Base-by-base conservation (phyloP, 2,113 vertebrate species). In the Alligator mississippiensis region DNA sequence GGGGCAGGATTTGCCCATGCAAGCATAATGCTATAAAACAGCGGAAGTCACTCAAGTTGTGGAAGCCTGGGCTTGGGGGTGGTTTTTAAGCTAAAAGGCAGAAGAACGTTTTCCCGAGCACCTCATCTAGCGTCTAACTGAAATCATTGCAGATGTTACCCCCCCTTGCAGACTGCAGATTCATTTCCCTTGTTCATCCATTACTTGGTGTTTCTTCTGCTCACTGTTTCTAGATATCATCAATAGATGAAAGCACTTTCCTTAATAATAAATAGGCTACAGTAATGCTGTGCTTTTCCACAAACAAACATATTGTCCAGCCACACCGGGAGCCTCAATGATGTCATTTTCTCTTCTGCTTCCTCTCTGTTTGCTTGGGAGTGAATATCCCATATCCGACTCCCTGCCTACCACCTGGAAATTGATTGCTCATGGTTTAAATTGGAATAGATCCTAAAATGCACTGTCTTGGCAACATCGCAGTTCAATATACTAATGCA, bases 151-250 rank as follows among this genome's bases (percentile, higher is more conserved):
- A 18, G 2, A 59, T 89, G 80, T 92, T 74, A 80, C 77, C 89
- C 47, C 47, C 47, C 47, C 47, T 47, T 47, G 47, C 47, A 47
- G 47, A 47, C 9, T 47, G 47, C 47, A 47, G 47, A 47, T 47
- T 47, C 47, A 47, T 70, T 94, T 90, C 87, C 76, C 93, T 95
- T 85, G 82, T 92, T 90, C 82, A 93, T 82, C 85, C 74, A 8
- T 95, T 89, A 95, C 75, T 94, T 91, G 8, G 4, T 85, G 72
- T 85, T 91, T 90, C 47, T 47, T 47, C 96, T 96, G 93, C 93
- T 93, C 64, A 70, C 94, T 94, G 90, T 92, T 97, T 94, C 93
- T 90, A 82, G 86, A 93, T 94, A 85, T 85, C 84, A 93, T 89
- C 94, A 86, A 30, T 2, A 94, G 84, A 94, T 85, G 84, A 95